Evolutionary conservation across 2,888 invertebrate genomes (phyloP).

Genomic region (Griposia aprilina): DNA sequence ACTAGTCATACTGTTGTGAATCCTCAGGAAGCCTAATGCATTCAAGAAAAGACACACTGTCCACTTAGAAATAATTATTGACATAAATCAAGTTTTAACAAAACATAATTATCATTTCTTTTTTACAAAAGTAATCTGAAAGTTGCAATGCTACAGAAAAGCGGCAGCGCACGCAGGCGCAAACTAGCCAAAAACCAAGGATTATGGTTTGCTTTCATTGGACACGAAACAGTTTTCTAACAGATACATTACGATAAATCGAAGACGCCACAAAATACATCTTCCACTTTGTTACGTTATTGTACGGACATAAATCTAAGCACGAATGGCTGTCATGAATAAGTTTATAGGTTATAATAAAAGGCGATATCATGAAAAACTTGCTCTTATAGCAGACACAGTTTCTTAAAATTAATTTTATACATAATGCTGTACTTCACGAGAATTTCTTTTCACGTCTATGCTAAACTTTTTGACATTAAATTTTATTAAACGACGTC

Average conservation of each 20-base stretch:
- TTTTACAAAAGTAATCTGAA: too few species aligned
- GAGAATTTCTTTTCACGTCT: constrained; percentile 52
- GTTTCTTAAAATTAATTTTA: constrained; percentile 61
- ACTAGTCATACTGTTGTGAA: neutral
- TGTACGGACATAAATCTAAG: constrained; percentile 35
- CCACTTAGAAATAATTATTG: too few species aligned
- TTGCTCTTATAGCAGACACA: constrained; percentile 27
- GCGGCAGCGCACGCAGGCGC: too few species aligned
- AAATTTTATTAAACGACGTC: constrained; percentile 63
- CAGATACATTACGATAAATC: constrained; percentile 19
- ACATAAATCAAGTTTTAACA: too few species aligned
- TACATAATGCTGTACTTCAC: constrained; percentile 51
- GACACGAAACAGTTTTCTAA: too few species aligned
- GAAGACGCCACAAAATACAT: constrained; percentile 22
- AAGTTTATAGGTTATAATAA: constrained; percentile 54
- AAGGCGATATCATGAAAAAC: constrained; percentile 47
- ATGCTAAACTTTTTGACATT: constrained; percentile 47
- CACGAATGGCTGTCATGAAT: constrained; percentile 36
- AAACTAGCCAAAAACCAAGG: too few species aligned
- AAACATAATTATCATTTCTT: too few species aligned
- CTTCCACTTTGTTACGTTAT: constrained; percentile 23
- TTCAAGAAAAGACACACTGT: too few species aligned
- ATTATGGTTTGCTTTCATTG: too few species aligned
- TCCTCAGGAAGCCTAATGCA: too few species aligned
- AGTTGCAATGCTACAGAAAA: too few species aligned